Percentiles rank a stretch among this genome's conserved stretches.
phyloP scores from a whole-genome alignment of 1,140 invertebrate genomes.

The Forficula auricularia region DNA sequence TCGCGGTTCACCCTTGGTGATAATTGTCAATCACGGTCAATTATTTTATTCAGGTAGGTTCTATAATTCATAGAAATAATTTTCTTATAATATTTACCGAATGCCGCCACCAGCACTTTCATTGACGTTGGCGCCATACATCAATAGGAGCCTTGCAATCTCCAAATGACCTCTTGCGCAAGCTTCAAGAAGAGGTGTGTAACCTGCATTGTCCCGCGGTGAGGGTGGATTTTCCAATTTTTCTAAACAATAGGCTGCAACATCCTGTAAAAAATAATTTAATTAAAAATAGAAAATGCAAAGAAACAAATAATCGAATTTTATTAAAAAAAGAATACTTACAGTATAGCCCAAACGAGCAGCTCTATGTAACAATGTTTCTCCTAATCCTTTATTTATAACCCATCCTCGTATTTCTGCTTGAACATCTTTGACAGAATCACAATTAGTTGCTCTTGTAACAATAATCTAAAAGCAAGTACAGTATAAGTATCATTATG shows the following conservation, averaged over 20 bases:
- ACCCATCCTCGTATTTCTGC: slow-evolving; percentile 78
- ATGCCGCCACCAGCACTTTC: slow-evolving; percentile 79
- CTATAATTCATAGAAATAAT: too few species aligned
- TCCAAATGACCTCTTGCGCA: slow-evolving; percentile 70
- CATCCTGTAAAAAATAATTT: slow-evolving; percentile 42
- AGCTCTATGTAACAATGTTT: slow-evolving; percentile 76
- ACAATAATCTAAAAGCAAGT: slow-evolving; percentile 19
- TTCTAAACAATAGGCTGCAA: slow-evolving; percentile 74
- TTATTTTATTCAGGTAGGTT: too few species aligned
- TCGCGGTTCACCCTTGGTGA: too few species aligned
- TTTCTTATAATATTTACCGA: slow-evolving; percentile 34
- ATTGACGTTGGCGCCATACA: slow-evolving; percentile 75
- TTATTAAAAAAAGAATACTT: slow-evolving; percentile 21
- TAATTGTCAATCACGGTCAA: too few species aligned
- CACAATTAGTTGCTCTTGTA: slow-evolving; percentile 38
- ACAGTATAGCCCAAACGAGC: slow-evolving; percentile 74
- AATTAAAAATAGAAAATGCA: not conserved
- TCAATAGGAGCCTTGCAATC: slow-evolving; percentile 64
- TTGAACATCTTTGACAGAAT: slow-evolving; percentile 55
- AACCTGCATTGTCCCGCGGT: slow-evolving; percentile 82
- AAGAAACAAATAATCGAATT: not conserved
- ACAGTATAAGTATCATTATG: too few species aligned
- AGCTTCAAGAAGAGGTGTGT: slow-evolving; percentile 82
- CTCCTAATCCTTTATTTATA: slow-evolving; percentile 82
- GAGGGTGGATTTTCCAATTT: slow-evolving; percentile 64